Percentiles rank a stretch among this genome's conserved stretches.
Evolutionary conservation across 2,888 invertebrate genomes (phyloP).

Genomic region (Drosophila cracens): DNA sequence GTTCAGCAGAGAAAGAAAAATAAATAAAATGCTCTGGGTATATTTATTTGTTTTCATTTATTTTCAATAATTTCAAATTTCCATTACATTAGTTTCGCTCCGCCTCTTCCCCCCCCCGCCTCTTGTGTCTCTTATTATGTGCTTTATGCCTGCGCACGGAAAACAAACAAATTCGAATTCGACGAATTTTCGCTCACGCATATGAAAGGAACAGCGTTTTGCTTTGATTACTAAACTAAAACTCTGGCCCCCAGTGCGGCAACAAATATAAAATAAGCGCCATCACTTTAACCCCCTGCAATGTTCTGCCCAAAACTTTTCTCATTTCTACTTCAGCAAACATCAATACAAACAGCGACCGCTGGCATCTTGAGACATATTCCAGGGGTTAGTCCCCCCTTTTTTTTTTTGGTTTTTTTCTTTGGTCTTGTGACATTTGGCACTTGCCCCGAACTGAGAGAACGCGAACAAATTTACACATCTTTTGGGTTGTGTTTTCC

Average conservation of each 20-base stretch:
- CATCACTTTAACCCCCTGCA: constrained; percentile 39
- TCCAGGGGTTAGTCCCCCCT: constrained; percentile 34
- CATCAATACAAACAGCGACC: constrained; percentile 73
- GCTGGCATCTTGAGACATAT: constrained; percentile 58
- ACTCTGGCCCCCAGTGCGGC: constrained; percentile 38
- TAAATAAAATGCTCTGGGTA: constrained; percentile 59
- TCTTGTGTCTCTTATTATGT: constrained; percentile 44
- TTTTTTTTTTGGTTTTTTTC: constrained; percentile 12
- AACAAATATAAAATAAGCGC: constrained; percentile 66
- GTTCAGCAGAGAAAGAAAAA: constrained; percentile 3
- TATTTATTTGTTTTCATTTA: constrained; percentile 82
- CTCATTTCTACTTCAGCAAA: constrained; percentile 78
- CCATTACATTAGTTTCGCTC: constrained; percentile 80
- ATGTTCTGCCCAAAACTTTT: constrained; percentile 63
- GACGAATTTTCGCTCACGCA: constrained; percentile 27
- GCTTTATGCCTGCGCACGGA: constrained; percentile 76
- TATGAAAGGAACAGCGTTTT: constrained; percentile 41
- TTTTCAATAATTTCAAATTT: constrained; percentile 82
- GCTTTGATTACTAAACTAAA: constrained; percentile 78
- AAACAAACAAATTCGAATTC: constrained; percentile 80
- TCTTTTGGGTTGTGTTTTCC: constrained; percentile 54
- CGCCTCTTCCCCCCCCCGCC: neutral
- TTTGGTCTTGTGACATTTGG: constrained; percentile 69
- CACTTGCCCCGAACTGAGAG: constrained; percentile 62
- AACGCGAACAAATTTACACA: constrained; percentile 73